Conservation (phyloP, 2,888 invertebrate genomes). For the Morpho deidamia region DNA sequence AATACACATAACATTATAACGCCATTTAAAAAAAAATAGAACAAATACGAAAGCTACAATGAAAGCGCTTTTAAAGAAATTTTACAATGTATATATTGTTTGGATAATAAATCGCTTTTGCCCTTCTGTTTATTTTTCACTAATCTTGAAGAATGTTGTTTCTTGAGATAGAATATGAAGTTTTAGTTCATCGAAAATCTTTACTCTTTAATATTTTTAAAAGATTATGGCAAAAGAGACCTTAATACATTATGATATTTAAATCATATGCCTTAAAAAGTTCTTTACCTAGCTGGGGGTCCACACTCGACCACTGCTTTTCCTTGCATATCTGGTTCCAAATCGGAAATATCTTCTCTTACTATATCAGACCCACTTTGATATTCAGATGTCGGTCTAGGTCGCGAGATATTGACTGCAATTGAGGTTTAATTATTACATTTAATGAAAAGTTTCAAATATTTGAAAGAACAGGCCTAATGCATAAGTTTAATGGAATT, state of each 20-base stretch:
- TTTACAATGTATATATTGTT: constrained; percentile 15
- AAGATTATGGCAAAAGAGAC: constrained; percentile 5
- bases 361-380: constrained; percentile 75
- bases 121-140: not conserved
- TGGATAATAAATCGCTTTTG: constrained; percentile 8
- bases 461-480: too few relatives aligned
- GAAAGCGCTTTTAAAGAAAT: constrained; percentile 53
- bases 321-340: constrained; percentile 70
- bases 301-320: constrained; percentile 74
- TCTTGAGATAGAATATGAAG: too few relatives aligned
- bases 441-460: too few relatives aligned
- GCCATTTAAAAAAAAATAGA: constrained; percentile 27
- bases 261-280: constrained; percentile 15
- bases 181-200: too few relatives aligned
- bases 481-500: too few relatives aligned
- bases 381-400: constrained; percentile 65
- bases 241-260: not conserved
- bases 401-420: constrained; percentile 60
- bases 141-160: too few relatives aligned
- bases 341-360: constrained; percentile 78
- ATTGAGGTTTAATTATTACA: constrained; percentile 6
- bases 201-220: not conserved
- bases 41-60: constrained; percentile 65
- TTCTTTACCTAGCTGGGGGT: constrained; percentile 81
- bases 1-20: constrained; percentile 12